These are phyloP conservation scores for Rhodophaea formosa DNA, from an alignment of 2,888 invertebrate species.

Conservation along the genomic window DNA sequence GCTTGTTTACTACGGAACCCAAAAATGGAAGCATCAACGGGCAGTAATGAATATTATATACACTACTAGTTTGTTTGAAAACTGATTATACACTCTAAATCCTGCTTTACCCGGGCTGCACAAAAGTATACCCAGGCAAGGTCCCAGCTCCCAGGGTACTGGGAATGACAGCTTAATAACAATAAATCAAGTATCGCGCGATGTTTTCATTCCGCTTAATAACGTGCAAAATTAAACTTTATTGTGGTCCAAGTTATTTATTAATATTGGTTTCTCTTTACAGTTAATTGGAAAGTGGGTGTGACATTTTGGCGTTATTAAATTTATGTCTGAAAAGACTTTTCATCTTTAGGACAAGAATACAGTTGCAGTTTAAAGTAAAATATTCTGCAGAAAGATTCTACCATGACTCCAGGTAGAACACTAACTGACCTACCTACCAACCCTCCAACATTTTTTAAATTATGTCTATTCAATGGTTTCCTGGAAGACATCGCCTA, in stretches of 20 bases:
- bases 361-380: neutral
- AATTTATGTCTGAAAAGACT: neutral
- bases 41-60: no score
- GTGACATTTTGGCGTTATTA: constrained; percentile 3
- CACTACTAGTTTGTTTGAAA: no score
- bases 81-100: no score
- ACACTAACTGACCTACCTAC: no score
- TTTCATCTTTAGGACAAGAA: neutral
- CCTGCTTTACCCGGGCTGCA: constrained; percentile 19
- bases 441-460: no score
- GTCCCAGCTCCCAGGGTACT: constrained; percentile 43
- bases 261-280: constrained; percentile 8
- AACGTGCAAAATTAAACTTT: constrained; percentile 55
- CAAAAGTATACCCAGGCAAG: constrained; percentile 47
- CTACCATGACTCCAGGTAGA: no score
- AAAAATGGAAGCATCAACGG: no score
- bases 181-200: constrained; percentile 65
- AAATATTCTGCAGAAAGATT: no score
- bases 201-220: constrained; percentile 55
- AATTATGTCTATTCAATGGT: no score
- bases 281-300: constrained; percentile 13
- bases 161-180: constrained; percentile 71
- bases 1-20: no score
- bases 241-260: constrained; percentile 34
- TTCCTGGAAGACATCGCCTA: no score